Evolutionary conservation across 92 coral and sea anemone genomes (phyloP), one percentile per base, ranked within the genome.

Genomic region (Palythoa grandiflora): DNA sequence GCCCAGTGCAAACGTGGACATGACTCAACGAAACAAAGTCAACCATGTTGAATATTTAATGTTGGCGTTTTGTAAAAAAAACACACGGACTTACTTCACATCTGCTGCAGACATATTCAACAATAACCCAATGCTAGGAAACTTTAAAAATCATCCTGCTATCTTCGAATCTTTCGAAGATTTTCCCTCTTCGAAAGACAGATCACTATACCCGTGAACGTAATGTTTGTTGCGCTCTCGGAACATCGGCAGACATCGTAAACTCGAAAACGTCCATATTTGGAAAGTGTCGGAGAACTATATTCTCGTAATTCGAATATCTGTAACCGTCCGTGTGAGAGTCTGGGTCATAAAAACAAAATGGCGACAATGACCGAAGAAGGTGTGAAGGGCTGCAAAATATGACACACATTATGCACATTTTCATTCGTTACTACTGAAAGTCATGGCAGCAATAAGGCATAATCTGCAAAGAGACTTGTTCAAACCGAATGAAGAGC

Each of bases 401-500:
- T 21, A 16, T 38, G 17, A 48, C 2, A 15, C 44, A 19, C 73
- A 1, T 13, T 3, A 7, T 13, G 13, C 75, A 9, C 47, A 74
- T 13, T 68, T 44, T 8, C n/a, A 71, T 48, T 65, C 40, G 14
- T 78, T 12, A 21, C 47, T 19, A 35, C 12, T 13, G 11, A n/a
- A 12, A 47, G 61, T 54, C 40, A 97, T 97, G 99, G 98, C 99
- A 78, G 99, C 99, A 66, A 92, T 97, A 88, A 97, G 96, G 90
- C 98, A 94, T 80, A 95, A 94, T 68, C 83, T 97, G 77, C 99
- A 97, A 89, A 94, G 94, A 87, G 99, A 97, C 59, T 93, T 97
- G 21, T 97, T 97, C 83, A 96, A 97, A 81, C 98, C 98, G 16
- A 92, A 93, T 89, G 99, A 95, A 86, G 99, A 97, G 84, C 93